Percentiles rank a stretch among this genome's conserved stretches.
phyloP scores from a whole-genome alignment of 2,113 vertebrate species.

The Perccottus glenii region DNA sequence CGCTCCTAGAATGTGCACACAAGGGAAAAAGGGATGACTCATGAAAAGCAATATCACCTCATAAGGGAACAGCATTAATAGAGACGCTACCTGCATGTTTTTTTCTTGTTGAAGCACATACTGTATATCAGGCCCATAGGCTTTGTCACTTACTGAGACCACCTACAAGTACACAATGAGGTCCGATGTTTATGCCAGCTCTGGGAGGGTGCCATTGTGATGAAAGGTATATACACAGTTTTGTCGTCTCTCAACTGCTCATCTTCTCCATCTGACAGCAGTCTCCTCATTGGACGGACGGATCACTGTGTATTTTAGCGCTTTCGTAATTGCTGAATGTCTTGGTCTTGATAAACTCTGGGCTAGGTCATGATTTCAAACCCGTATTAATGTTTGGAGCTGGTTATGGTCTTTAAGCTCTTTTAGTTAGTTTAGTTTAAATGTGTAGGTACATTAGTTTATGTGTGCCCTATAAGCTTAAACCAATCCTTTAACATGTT shows the following conservation, averaged over 20 bases:
- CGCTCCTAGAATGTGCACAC: conserved; percentile 10
- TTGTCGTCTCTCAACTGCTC: conserved; percentile 37
- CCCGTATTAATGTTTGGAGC: too few species aligned
- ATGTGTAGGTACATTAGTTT: background rate
- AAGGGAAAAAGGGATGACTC: conserved; percentile 30
- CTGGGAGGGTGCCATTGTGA: conserved; percentile 12
- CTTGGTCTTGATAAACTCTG: too few species aligned
- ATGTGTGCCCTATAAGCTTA: background rate
- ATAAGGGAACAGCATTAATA: conserved; percentile 35
- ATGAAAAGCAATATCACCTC: conserved; percentile 50
- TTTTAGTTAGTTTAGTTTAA: too few species aligned
- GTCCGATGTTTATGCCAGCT: background rate
- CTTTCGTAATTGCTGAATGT: background rate
- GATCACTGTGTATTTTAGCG: background rate
- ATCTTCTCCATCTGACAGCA: conserved; percentile 34
- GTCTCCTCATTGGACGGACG: conserved; percentile 3
- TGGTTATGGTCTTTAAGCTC: too few species aligned
- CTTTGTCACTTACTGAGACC: conserved; percentile 7
- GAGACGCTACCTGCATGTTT: conserved; percentile 5
- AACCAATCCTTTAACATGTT: background rate
- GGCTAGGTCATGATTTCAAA: too few species aligned
- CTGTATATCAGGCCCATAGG: conserved; percentile 21
- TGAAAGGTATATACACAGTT: conserved; percentile 31
- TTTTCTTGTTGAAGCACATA: conserved; percentile 26
- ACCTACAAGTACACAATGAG: conserved; percentile 7